Percentiles rank a stretch among this genome's conserved stretches.
These are phyloP conservation scores for Saguinus imperator DNA, from an alignment of 2,113 vertebrate genomes.

Conservation along the genomic window DNA sequence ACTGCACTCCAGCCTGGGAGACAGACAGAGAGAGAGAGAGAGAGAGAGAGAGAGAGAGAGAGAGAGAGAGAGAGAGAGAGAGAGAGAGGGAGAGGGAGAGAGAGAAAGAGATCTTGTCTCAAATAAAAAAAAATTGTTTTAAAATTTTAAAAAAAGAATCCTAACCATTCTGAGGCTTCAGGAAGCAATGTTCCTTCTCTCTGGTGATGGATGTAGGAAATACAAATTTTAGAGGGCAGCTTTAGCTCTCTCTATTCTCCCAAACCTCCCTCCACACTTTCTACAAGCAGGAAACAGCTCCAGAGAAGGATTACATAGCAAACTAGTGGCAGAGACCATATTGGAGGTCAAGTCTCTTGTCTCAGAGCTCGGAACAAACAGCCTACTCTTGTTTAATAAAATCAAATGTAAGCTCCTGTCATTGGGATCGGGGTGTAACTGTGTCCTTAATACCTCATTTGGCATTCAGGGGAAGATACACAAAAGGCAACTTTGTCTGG, in stretches of 20 bases:
- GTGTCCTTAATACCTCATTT: background rate
- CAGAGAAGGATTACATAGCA: background rate
- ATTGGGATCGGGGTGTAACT: background rate
- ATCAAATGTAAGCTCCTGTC: background rate
- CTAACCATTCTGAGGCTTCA: background rate
- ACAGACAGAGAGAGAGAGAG: no score
- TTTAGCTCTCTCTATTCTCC: background rate
- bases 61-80: no score
- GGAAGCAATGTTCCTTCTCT: background rate
- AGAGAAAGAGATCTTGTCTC: no score
- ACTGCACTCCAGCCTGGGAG: no score
- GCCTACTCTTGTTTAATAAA: background rate
- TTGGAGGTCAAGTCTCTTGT: background rate
- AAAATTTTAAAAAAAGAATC: no score
- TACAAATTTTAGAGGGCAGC: background rate
- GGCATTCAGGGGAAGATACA: background rate
- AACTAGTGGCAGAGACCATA: background rate
- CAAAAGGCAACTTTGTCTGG: background rate
- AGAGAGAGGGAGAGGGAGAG: no score
- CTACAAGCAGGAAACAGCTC: background rate
- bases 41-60: no score
- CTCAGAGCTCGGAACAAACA: background rate
- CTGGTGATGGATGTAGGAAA: background rate
- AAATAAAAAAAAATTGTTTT: no score
- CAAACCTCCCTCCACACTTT: background rate